Evolutionary conservation across 2,113 vertebrate species (phyloP).

Genomic region (Psephotus haematonotus): DNA sequence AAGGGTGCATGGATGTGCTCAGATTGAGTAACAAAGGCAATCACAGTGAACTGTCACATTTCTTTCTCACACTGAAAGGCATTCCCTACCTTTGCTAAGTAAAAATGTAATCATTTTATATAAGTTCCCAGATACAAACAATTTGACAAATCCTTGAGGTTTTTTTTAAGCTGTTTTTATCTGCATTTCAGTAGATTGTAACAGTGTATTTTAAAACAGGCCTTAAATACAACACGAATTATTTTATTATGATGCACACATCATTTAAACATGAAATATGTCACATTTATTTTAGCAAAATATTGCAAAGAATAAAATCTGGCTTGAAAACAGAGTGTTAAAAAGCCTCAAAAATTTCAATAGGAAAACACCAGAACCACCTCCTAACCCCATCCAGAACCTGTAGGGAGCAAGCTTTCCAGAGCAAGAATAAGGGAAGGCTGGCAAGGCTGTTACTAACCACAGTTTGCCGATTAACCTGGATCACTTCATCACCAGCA

Average conservation of each 20-base stretch:
- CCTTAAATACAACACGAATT: background rate
- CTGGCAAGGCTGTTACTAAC: slow-evolving; percentile 73
- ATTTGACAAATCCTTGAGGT: background rate
- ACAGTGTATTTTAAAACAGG: background rate
- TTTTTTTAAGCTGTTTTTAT: background rate
- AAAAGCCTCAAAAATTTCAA: background rate
- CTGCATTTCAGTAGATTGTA: background rate
- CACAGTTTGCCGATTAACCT: slow-evolving; percentile 94
- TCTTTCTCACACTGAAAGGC: background rate
- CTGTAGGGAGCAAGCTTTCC: background rate
- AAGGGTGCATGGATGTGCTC: background rate
- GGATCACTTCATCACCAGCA: slow-evolving; percentile 94
- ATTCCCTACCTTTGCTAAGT: background rate
- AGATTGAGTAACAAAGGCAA: background rate
- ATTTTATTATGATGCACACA: background rate
- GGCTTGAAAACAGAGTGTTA: background rate
- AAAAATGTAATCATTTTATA: background rate
- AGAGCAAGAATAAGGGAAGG: background rate
- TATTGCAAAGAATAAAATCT: background rate
- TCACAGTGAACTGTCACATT: background rate
- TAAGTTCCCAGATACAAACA: background rate
- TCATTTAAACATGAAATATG: background rate
- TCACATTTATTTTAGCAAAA: background rate
- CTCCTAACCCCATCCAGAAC: background rate
- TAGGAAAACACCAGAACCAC: background rate